phyloP scores from a whole-genome alignment of 2,888 invertebrate species.

The Eupithecia dodoneata region DNA sequence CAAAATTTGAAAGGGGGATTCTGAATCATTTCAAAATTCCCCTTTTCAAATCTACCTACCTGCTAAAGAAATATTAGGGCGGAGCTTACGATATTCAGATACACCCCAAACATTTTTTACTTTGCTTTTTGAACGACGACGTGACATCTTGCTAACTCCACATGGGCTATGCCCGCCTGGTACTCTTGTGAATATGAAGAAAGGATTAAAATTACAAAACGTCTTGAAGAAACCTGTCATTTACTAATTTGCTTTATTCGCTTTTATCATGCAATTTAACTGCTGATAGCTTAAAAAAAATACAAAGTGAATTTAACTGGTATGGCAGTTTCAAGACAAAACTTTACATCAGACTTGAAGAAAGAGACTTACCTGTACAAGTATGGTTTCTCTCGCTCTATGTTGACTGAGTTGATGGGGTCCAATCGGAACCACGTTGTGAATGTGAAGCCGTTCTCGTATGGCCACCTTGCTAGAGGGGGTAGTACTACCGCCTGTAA shows the following conservation, averaged over 20 bases:
- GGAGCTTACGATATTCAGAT: conserved; percentile 19
- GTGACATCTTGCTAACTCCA: conserved; percentile 18
- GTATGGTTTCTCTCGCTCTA: conserved; percentile 99
- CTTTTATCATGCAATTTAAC: neutral
- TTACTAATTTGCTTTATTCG: neutral
- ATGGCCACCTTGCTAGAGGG: conserved; percentile 98
- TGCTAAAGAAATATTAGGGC: conserved; percentile 13
- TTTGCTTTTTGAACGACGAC: conserved; percentile 10
- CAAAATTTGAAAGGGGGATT: neutral
- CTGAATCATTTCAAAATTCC: neutral
- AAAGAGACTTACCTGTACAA: conserved; percentile 92
- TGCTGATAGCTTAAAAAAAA: neutral
- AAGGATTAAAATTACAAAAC: conserved; percentile 20
- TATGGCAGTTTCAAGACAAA: neutral
- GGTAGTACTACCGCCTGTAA: conserved; percentile 97
- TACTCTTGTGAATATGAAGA: conserved; percentile 30
- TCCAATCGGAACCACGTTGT: conserved; percentile 99
- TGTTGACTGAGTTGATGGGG: conserved; percentile 99
- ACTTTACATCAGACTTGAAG: neutral
- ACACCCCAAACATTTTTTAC: conserved; percentile 18
- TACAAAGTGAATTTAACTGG: neutral
- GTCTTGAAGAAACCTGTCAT: conserved; percentile 6
- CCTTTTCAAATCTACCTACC: neutral
- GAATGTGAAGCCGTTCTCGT: conserved; percentile 99
- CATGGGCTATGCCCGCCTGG: conserved; percentile 20